Evolutionary conservation across 2,113 vertebrate species (phyloP), one percentile per base, ranked within the genome.

Genomic region (Numida meleagris): DNA sequence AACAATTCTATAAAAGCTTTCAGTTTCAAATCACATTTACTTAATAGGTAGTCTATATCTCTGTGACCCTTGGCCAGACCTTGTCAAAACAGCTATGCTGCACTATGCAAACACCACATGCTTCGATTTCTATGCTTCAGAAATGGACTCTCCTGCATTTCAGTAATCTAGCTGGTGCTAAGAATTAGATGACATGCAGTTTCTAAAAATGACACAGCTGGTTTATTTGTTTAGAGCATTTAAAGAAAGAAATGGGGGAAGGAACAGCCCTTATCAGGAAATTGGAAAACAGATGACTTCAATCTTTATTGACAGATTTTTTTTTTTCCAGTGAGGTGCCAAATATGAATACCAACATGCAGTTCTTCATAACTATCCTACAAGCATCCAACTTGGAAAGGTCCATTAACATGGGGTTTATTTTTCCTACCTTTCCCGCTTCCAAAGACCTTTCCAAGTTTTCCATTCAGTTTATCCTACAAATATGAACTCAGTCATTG

Each of bases 381-480:
- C 29, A 70, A 66, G 24, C 19, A 91, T 25, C 6, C 18, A 45
- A 10, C 36, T 82, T 48, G 2, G n/a, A 74, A 85, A 85, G 36
- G 25, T 53, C 23, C 25, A 33, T 34, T 1, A 85, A 62, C 66
- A 29, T 18, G 14, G 4, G 5, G 16, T 73, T 12, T 11, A 72
- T 31, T 67, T 45, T 12, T 85, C 67, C 59, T 53, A 65, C 2
- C 6, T 80, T 6, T 10, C 33, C 5, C 10, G 24, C 4, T 53
- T 14, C 11, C 6, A 40, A 88, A 86, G 4, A 1, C 7, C 14
- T 29, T 58, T 71, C 10, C 17, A 48, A 86, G 50, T 92, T 95
- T 97, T 95, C 68, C 67, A 86, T 15, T 63, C 53, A 83, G 53
- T 82, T 96, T 95, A 91, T 73, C 72, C 88, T 83, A 23, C 6